Conservation (phyloP, 2,797 vertebrate species). For the Sebastes melanostomus region DNA sequence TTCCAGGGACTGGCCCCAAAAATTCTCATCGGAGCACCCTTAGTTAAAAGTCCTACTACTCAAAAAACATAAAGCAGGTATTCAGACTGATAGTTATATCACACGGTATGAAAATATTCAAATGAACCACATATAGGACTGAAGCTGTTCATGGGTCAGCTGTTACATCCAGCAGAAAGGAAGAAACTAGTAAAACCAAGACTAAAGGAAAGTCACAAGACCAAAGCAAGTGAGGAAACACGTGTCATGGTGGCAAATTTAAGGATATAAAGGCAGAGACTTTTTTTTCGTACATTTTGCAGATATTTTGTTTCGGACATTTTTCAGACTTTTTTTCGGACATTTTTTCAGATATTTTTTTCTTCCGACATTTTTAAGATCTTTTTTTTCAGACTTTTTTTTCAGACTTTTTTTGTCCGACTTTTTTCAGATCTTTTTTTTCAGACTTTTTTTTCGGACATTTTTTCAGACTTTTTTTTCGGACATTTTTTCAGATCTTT, state of each 20-base stretch:
- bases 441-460: no score
- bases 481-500: no score
- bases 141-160: neutral
- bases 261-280: no score
- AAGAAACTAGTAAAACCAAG: neutral
- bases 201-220: neutral
- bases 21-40: no score
- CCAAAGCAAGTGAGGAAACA: neutral
- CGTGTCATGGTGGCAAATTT: neutral
- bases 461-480: no score
- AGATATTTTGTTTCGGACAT: fast-evolving
- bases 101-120: neutral
- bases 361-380: fast-evolving
- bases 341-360: no score
- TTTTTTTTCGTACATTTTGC: no score
- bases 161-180: neutral
- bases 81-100: neutral
- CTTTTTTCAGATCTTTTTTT: no score
- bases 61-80: neutral
- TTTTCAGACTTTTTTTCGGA: no score
- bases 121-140: neutral
- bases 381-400: no score
- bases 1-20: no score
- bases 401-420: no score
- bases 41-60: neutral